phyloP scores from a whole-genome alignment of 2,797 vertebrate species.

The Falco columbarius region DNA sequence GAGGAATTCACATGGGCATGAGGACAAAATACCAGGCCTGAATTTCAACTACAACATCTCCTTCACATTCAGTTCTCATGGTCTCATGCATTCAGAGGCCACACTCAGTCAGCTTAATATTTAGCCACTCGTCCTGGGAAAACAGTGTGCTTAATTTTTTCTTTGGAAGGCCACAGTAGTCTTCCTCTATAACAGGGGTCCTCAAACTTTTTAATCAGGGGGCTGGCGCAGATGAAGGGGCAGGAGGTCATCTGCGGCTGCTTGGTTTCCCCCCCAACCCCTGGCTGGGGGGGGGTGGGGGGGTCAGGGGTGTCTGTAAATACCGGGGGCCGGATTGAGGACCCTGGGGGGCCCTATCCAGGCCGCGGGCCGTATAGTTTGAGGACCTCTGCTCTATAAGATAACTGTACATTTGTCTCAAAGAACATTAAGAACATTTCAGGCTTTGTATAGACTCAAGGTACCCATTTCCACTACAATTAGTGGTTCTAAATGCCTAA shows the following conservation, averaged over 20 bases:
- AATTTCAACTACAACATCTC: not conserved
- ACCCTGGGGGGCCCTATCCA: too few relatives aligned
- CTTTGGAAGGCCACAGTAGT: not conserved
- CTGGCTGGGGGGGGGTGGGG: too few relatives aligned
- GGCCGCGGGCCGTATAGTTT: too few relatives aligned
- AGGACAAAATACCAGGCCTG: not conserved
- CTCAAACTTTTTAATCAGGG: too few relatives aligned
- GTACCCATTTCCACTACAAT: not conserved
- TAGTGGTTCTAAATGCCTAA: not conserved
- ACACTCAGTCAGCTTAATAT: slow-evolving; percentile 25
- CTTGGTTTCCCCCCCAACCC: too few relatives aligned
- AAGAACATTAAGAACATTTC: not conserved
- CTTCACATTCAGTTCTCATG: not conserved
- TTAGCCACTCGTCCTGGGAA: not conserved
- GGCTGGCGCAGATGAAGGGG: too few relatives aligned
- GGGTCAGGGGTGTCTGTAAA: too few relatives aligned
- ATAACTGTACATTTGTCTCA: not conserved
- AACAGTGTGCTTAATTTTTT: slow-evolving; percentile 5
- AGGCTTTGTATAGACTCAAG: not conserved
- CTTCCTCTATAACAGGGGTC: not conserved
- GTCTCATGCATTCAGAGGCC: not conserved
- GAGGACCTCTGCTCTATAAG: not conserved
- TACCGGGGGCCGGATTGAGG: too few relatives aligned
- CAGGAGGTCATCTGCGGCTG: too few relatives aligned
- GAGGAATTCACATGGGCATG: not conserved